Conservation (phyloP, 35 echinoderm and acorn worm species). For the Amphiura filiformis region DNA sequence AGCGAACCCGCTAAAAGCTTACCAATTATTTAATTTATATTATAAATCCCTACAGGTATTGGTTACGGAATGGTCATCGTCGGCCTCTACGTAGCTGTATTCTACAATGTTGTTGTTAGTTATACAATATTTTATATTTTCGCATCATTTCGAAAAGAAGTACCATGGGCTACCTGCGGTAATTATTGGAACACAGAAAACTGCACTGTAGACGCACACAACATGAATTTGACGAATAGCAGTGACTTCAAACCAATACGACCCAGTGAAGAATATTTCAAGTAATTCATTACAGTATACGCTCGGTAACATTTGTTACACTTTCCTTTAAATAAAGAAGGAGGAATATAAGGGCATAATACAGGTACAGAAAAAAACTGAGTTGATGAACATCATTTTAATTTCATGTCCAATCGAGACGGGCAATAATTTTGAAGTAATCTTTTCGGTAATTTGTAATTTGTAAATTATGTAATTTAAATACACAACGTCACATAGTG, state of each 20-base stretch:
- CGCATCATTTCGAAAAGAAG: slow-evolving; percentile 43
- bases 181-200: slow-evolving; percentile 85
- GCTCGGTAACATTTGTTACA: not conserved
- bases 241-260: not conserved
- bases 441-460: too few species aligned
- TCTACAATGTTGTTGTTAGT: slow-evolving; percentile 91
- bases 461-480: too few species aligned
- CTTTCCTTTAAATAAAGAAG: not conserved
- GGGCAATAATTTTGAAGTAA: too few species aligned
- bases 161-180: slow-evolving; percentile 77
- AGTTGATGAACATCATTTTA: too few species aligned
- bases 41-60: slow-evolving; percentile 43
- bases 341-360: not conserved
- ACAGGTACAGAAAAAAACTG: not conserved
- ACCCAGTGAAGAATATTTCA: slow-evolving; percentile 75
- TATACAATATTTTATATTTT: slow-evolving; percentile 88
- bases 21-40: too few species aligned
- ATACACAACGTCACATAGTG: too few species aligned
- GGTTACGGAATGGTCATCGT: slow-evolving; percentile 86
- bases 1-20: too few species aligned
- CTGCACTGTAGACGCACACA: slow-evolving; percentile 18
- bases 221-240: not conserved
- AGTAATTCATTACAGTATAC: slow-evolving; percentile 40
- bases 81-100: slow-evolving; percentile 54
- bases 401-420: too few species aligned